Evolutionary conservation across 1,140 invertebrate species (phyloP).

Genomic region (Drosophila sp.): DNA sequence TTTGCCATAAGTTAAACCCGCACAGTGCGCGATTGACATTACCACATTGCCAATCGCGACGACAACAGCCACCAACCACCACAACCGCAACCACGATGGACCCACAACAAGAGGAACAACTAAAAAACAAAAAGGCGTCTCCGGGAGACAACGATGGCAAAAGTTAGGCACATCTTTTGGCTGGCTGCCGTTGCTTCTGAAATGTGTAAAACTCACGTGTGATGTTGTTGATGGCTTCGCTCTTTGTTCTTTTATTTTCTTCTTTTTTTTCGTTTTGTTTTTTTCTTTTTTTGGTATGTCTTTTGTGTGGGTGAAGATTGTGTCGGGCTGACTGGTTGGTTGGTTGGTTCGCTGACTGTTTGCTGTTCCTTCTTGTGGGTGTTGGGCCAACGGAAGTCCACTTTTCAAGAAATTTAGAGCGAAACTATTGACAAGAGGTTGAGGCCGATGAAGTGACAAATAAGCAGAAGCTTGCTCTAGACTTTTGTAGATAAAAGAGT

Average conservation of each 20-base stretch:
- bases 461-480: not conserved
- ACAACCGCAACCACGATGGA: conserved; percentile 29
- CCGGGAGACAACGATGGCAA: conserved; percentile 34
- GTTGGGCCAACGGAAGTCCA: conserved; percentile 16
- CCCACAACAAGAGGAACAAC: conserved; percentile 14
- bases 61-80: conserved; percentile 32
- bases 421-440: not conserved
- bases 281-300: conserved; percentile 1
- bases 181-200: conserved; percentile 69
- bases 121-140: conserved; percentile 46
- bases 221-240: conserved; percentile 73
- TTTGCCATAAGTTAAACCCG: conserved; percentile 83
- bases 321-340: conserved; percentile 38
- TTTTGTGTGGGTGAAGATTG: conserved; percentile 58
- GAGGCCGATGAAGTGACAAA: not conserved
- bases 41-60: conserved; percentile 70
- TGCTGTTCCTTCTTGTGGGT: conserved; percentile 29
- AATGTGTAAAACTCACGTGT: conserved; percentile 81
- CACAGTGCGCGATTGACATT: conserved; percentile 81
- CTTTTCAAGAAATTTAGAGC: conserved; percentile 5
- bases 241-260: conserved; percentile 19
- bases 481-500: too few species aligned
- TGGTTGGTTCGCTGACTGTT: conserved; percentile 14
- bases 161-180: conserved; percentile 58
- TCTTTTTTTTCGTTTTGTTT: not conserved